Evolutionary conservation across 2,113 vertebrate species (phyloP).

Genomic region (Pollachius pollachius): DNA sequence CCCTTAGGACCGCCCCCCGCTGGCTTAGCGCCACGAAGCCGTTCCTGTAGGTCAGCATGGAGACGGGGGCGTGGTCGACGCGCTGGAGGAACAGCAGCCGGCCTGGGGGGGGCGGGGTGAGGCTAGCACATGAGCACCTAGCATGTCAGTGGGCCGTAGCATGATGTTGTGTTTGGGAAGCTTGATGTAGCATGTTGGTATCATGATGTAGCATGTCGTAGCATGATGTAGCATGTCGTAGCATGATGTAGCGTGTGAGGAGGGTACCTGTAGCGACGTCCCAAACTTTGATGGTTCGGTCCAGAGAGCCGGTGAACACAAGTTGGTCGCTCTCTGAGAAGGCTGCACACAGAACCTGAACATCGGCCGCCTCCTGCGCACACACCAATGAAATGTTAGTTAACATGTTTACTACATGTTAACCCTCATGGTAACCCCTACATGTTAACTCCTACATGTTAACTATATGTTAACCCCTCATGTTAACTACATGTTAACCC

Average conservation of each 20-base stretch:
- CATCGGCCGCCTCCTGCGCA: constrained; percentile 70
- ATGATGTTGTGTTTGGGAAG: too few species aligned
- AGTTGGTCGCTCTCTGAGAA: constrained; percentile 77
- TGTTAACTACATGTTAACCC: background rate
- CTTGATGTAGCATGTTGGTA: too few species aligned
- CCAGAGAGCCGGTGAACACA: constrained; percentile 69
- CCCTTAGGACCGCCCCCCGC: constrained; percentile 60
- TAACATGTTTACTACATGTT: background rate
- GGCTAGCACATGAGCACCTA: too few species aligned
- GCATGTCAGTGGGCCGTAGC: too few species aligned
- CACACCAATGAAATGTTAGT: background rate
- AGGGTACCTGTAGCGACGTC: constrained; percentile 65
- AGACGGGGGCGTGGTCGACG: constrained; percentile 66
- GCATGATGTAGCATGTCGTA: too few species aligned
- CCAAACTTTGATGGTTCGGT: constrained; percentile 79
- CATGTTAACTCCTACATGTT: background rate
- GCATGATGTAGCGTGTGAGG: too few species aligned
- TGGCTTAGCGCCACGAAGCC: constrained; percentile 73
- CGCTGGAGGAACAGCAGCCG: constrained; percentile 73
- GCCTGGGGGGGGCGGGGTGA: constrained; percentile 54
- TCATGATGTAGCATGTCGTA: too few species aligned
- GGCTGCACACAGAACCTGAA: constrained; percentile 73
- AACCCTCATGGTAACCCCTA: background rate
- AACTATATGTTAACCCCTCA: too few species aligned
- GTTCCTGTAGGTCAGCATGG: constrained; percentile 62